A percentile compares a stretch with the other conserved stretches of the same genome.
These are phyloP conservation scores for Drosophila neotestacea DNA, from an alignment of 2,888 invertebrate species.

Conservation along the genomic window DNA sequence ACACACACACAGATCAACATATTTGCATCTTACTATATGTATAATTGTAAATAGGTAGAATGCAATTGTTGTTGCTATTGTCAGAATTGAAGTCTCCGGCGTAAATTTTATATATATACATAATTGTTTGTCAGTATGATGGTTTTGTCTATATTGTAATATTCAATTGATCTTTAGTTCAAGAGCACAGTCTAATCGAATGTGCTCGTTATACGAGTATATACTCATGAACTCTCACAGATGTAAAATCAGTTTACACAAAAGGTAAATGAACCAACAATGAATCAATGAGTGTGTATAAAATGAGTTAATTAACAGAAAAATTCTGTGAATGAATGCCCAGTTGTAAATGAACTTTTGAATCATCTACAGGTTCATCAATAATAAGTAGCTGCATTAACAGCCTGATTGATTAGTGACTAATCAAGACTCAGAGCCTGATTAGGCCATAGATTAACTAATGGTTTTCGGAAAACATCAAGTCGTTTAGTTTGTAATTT, in stretches of 20 bases:
- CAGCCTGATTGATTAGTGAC: conserved; percentile 7
- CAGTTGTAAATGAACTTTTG: conserved; percentile 11
- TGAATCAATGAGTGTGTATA: conserved; percentile 43
- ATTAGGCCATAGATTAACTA: conserved; percentile 1
- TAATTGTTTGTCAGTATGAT: conserved; percentile 26
- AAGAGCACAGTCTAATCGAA: conserved; percentile 47
- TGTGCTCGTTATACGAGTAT: neutral
- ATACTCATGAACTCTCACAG: neutral
- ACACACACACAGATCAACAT: conserved; percentile 11
- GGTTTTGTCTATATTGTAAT: conserved; percentile 27
- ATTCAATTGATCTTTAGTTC: conserved; percentile 70
- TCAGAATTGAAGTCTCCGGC: conserved; percentile 25
- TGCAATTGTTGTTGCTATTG: conserved; percentile 25
- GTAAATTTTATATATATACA: conserved; percentile 51
- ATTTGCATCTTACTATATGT: conserved; percentile 1
- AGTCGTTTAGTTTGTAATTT: no score
- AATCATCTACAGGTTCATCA: conserved; percentile 14
- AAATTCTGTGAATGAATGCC: conserved; percentile 23
- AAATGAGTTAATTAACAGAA: conserved; percentile 1
- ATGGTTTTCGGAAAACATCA: no score
- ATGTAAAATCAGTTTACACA: conserved; percentile 39
- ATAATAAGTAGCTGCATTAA: conserved; percentile 22
- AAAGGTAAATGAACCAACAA: conserved; percentile 63
- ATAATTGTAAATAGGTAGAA: neutral
- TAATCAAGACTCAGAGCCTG: conserved; percentile 2